Conservation (phyloP, 1,140 invertebrate genomes). For the Lasioglossum baleicum region DNA sequence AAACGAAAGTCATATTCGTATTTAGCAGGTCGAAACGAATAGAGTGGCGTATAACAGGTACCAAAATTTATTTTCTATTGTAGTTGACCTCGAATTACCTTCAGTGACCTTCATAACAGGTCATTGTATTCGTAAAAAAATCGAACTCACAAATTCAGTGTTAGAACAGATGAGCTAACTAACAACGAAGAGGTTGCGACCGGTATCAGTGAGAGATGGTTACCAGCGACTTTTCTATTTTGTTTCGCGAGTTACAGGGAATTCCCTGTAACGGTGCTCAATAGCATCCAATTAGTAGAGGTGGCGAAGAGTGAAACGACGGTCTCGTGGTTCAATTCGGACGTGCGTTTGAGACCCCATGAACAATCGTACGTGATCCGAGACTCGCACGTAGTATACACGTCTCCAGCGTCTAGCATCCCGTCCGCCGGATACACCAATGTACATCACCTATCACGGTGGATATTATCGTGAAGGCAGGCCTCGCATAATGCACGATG, state of each 20-base stretch:
- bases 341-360: neutral
- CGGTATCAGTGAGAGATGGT: neutral
- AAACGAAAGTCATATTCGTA: no score
- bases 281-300: neutral
- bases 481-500: conserved; percentile 63
- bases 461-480: conserved; percentile 56
- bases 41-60: no score
- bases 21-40: no score
- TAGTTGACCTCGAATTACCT: no score
- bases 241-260: neutral
- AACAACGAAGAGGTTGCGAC: no score
- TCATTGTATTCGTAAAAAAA: no score
- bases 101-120: no score
- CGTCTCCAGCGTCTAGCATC: neutral
- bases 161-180: no score
- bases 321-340: conserved; percentile 25
- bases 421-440: conserved; percentile 39
- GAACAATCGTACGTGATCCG: conserved; percentile 17
- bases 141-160: no score
- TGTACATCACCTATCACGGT: conserved; percentile 57
- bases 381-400: conserved; percentile 21
- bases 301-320: conserved; percentile 21
- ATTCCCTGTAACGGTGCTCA: neutral
- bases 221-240: neutral
- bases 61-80: no score